These are phyloP conservation scores for Lophotriccus pileatus DNA, from an alignment of 2,797 vertebrate genomes.

Conservation along the genomic window DNA sequence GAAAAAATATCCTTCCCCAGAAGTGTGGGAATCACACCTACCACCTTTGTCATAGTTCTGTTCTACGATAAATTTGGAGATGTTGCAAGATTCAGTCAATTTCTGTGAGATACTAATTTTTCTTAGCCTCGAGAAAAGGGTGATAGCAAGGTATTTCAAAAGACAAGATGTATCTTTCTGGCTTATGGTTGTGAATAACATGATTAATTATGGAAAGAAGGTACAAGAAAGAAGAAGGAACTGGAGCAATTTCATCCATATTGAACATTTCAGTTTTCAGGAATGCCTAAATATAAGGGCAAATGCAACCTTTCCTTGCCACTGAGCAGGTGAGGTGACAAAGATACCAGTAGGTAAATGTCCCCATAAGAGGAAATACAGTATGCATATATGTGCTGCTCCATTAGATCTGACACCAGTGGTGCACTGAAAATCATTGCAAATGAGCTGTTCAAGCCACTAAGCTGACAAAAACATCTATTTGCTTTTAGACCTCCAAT, in stretches of 20 bases:
- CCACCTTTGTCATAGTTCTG: background rate
- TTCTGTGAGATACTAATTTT: background rate
- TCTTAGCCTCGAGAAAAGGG: background rate
- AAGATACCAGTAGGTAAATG: background rate
- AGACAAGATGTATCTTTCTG: background rate
- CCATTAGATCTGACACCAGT: background rate
- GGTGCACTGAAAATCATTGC: background rate
- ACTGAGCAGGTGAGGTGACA: fast-evolving
- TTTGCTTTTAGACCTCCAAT: background rate
- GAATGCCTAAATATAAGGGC: background rate
- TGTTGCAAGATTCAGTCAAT: background rate
- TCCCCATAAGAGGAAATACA: background rate
- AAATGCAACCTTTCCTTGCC: background rate
- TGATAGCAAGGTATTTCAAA: background rate
- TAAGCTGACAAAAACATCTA: background rate
- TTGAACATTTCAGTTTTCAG: background rate
- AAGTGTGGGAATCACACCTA: background rate
- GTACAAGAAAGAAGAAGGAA: background rate
- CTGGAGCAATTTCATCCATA: background rate
- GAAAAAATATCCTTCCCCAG: background rate
- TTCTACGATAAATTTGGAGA: background rate
- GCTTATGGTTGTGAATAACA: background rate
- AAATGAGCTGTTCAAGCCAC: background rate
- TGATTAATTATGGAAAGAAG: background rate
- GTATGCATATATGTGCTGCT: background rate